A percentile compares a stretch with the other conserved stretches of the same genome.
These are phyloP conservation scores for Rhabdophis nuchalis DNA, from an alignment of 2,797 vertebrate genomes.

Conservation along the genomic window DNA sequence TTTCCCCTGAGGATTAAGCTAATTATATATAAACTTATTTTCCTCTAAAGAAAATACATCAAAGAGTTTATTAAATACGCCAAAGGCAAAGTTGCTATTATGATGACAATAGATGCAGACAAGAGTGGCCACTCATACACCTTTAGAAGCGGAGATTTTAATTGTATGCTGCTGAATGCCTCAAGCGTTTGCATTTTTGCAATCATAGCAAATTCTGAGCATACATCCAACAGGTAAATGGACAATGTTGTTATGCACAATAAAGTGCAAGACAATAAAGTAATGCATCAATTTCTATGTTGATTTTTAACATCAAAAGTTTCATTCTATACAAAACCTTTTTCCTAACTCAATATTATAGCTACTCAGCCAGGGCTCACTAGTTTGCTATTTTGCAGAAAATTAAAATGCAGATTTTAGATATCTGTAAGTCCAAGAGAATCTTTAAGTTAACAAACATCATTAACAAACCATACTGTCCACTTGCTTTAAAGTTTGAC, in stretches of 20 bases:
- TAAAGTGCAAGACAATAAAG: neutral
- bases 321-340: neutral
- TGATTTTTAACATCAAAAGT: neutral
- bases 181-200: neutral
- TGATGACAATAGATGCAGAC: neutral
- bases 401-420: neutral
- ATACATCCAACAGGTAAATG: neutral
- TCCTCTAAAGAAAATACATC: conserved; percentile 3
- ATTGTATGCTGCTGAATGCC: neutral
- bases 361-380: neutral
- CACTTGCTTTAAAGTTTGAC: neutral
- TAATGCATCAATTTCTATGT: neutral
- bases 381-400: neutral
- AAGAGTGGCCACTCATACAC: neutral
- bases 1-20: conserved; percentile 16
- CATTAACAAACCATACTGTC: neutral
- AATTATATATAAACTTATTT: neutral
- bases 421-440: neutral
- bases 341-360: neutral
- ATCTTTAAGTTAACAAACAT: neutral
- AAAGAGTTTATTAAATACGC: neutral
- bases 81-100: neutral
- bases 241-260: neutral
- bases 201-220: conserved; percentile 10
- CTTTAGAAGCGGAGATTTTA: neutral